Evolutionary conservation across 2,888 invertebrate species (phyloP), one percentile per base, ranked within the genome.

Genomic region (Scotopteryx bipunctaria): DNA sequence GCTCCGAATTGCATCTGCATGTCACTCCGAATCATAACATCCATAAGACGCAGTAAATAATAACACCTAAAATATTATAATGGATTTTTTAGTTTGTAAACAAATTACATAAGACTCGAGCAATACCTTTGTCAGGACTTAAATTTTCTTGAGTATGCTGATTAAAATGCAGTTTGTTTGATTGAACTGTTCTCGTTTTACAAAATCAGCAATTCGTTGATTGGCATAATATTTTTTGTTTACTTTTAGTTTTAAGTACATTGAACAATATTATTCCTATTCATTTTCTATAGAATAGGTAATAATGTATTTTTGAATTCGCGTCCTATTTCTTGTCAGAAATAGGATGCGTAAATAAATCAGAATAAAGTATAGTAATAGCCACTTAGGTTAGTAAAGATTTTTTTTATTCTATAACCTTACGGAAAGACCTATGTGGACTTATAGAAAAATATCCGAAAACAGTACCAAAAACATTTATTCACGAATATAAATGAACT

Each of bases 401-500:
- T n/a, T n/a, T n/a, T n/a, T n/a, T n/a, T n/a, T 27, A 27, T 27
- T 27, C 27, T 11, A 27, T 27, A 11, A 11, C 9, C 27, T 27
- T 27, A 27, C n/a, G n/a, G n/a, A n/a, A n/a, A n/a, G n/a, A 41
- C 15, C 19, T 5, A 4, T 14, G 19, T 48, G 21, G 11, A 48
- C 33, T 27, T 17, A 46, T 4, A 38, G 16, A 46, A 46, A 37
- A 47, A 47, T 31, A 42, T 42, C 19, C 31, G 16, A 47, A 53
- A 47, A 53, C 53, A 38, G 42, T 53, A 47, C 37, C 42, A 53
- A 48, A 8, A 43, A 33, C 37, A 54, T 48, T 48, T 48, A 54
- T 54, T 54, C 48, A 44, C 33, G 44, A 54, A 54, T 54, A 48
- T 43, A 48, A 53, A 53, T 52, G 42, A 46, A 47, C 42, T 47